Base-by-base conservation (phyloP, 92 coral and sea anemone species). In the Zoanthus sociatus region DNA sequence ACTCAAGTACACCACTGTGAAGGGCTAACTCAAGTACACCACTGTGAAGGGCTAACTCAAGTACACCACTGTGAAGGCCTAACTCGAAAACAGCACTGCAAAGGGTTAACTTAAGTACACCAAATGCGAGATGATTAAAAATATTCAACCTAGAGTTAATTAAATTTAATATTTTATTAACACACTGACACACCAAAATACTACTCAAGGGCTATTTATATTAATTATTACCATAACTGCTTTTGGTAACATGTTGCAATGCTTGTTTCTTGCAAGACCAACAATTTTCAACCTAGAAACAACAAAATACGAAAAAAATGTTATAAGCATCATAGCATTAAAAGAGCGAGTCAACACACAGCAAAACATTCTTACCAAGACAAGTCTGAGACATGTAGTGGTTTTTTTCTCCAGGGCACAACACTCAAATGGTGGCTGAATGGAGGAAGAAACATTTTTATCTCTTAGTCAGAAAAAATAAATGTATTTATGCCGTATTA, bases 381-480 rank as follows among this genome's bases (percentile, higher is more conserved):
- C 14, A 96, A 92, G 48, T 96, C 98, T 13, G 93, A 87, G 76
- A 94, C 92, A 78, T 92, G 96, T 20, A 96, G 90, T 0, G 98
- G 94, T 71, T 96, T 94, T 54, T 84, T 94, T 46, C 96, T 88
- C 99, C 99, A 96, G 0, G 96, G 98, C 9, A 93, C 92, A 33
- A 94, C 96, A 32, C 89, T 91, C 16, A 90, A 91, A n/a, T 91
- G 90, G 61, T 83, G 89, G 78, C 98, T 94, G 42, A 1, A 75
- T 44, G 44, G 21, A 30, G 33, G 9, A 51, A 77, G 46, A 14
- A 77, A 77, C 21, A 0, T 11, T 53, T 77, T 10, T 51, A 37
- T 37, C 42, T 37, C 42, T 37, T 5, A 9, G 26, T 84, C 4
- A 55, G 79, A 47, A 32, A 21, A 69, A 30, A 70, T 26, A 26